phyloP scores from a whole-genome alignment of 2,888 invertebrate species.

The Epinotia demarniana region DNA sequence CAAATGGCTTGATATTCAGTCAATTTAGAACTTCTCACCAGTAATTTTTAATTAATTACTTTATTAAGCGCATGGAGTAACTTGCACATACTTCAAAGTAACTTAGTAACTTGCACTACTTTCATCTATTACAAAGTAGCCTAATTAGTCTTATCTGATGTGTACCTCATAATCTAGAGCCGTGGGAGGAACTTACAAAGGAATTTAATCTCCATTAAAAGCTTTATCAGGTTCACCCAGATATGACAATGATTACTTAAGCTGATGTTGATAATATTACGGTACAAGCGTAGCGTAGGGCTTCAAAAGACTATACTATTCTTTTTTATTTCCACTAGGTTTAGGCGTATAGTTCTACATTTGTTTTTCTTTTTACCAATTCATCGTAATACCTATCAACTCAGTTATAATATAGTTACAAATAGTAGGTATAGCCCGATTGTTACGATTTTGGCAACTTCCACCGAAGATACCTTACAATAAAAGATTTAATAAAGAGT shows the following conservation, averaged over 20 bases:
- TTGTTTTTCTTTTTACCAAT: no score
- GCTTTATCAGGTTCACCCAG: constrained; percentile 40
- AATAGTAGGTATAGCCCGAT: no score
- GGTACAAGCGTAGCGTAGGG: constrained; percentile 9
- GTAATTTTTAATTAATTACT: neutral
- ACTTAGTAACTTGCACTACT: constrained; percentile 20
- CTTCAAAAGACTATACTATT: no score
- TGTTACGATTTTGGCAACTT: no score
- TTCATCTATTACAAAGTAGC: constrained; percentile 43
- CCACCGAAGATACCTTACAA: no score
- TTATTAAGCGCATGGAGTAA: constrained; percentile 4
- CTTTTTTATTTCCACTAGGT: no score
- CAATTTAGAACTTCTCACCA: neutral
- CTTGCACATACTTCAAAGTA: constrained; percentile 11
- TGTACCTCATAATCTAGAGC: constrained; percentile 29
- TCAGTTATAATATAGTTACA: no score
- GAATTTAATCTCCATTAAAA: constrained; percentile 42
- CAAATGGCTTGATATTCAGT: neutral
- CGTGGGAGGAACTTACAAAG: constrained; percentile 43
- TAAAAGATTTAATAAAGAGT: no score
- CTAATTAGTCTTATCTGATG: constrained; percentile 43
- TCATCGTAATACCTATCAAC: no score
- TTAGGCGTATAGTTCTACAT: no score
- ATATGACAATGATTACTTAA: constrained; percentile 41
- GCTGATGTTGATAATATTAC: constrained; percentile 36